Evolutionary conservation across 2,113 vertebrate species (phyloP).

Genomic region (Zonotrichia leucophrys): DNA sequence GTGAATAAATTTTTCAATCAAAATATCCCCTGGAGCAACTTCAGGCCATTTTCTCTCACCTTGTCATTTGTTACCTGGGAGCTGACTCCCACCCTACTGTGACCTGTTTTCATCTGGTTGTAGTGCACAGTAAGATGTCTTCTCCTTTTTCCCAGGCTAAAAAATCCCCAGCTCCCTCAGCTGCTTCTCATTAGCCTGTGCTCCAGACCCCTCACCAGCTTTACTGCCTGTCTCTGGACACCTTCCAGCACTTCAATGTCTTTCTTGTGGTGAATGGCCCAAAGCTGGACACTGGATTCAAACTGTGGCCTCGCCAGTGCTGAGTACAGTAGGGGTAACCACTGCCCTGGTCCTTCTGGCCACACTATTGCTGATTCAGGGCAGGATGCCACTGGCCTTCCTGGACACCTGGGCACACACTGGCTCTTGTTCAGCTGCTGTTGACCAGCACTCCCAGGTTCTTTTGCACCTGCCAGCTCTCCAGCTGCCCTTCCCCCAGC

Average conservation of each 20-base stretch:
- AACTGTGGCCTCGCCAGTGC: neutral
- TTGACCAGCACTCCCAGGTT: accelerated
- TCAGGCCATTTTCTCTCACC: neutral
- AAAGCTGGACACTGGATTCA: neutral
- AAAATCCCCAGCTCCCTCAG: neutral
- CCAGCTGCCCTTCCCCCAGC: neutral
- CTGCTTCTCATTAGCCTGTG: neutral
- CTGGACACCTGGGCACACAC: accelerated
- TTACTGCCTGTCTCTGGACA: neutral
- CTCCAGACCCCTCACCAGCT: neutral
- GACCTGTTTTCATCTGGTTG: neutral
- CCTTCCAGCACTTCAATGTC: neutral
- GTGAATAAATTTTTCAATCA: neutral
- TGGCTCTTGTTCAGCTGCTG: accelerated
- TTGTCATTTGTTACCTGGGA: neutral
- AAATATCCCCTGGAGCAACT: neutral
- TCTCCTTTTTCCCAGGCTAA: neutral
- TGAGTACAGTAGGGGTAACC: accelerated
- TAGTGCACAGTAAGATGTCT: accelerated
- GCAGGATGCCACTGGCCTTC: neutral
- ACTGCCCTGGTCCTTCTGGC: neutral
- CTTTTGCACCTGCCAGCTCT: neutral
- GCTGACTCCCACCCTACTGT: too few species aligned
- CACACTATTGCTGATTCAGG: neutral
- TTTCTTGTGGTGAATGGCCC: neutral